These are phyloP conservation scores for Ochropleura plecta DNA, from an alignment of 2,888 invertebrate species.

Conservation along the genomic window DNA sequence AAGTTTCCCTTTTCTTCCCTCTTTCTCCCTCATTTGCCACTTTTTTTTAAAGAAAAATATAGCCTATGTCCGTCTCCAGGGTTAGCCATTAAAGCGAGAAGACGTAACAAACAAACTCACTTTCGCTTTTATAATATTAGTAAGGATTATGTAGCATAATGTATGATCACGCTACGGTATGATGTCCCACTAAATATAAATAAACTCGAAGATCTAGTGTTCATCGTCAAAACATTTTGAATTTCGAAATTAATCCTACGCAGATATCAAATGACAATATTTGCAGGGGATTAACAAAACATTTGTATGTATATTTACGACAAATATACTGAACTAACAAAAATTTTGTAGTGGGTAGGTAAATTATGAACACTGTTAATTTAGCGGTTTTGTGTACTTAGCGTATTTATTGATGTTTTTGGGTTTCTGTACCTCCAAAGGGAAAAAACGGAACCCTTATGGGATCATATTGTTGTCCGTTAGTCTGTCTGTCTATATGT, in stretches of 20 bases:
- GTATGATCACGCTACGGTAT: not conserved
- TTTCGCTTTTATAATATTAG: too few species aligned
- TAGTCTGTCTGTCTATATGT: too few species aligned
- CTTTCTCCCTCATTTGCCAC: too few species aligned
- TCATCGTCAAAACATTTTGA: constrained; percentile 19
- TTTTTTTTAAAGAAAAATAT: too few species aligned
- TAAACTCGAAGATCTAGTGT: constrained; percentile 9
- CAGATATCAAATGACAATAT: constrained; percentile 32
- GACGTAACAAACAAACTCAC: too few species aligned
- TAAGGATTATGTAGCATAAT: constrained; percentile 10
- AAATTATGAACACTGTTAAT: constrained; percentile 9
- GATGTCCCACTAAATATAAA: constrained; percentile 21
- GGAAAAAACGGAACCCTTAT: too few species aligned
- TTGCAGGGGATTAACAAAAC: constrained; percentile 20
- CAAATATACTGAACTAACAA: constrained; percentile 28
- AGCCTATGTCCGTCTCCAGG: too few species aligned
- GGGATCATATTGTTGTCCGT: too few species aligned
- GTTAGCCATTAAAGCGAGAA: too few species aligned
- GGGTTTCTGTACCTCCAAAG: too few species aligned
- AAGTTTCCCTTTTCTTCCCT: too few species aligned
- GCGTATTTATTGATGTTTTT: not conserved
- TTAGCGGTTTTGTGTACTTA: not conserved
- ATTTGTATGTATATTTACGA: not conserved
- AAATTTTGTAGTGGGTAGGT: not conserved
- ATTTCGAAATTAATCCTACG: constrained; percentile 19